phyloP scores from a whole-genome alignment of 1,140 invertebrate genomes.

The Drosophila hydei region DNA sequence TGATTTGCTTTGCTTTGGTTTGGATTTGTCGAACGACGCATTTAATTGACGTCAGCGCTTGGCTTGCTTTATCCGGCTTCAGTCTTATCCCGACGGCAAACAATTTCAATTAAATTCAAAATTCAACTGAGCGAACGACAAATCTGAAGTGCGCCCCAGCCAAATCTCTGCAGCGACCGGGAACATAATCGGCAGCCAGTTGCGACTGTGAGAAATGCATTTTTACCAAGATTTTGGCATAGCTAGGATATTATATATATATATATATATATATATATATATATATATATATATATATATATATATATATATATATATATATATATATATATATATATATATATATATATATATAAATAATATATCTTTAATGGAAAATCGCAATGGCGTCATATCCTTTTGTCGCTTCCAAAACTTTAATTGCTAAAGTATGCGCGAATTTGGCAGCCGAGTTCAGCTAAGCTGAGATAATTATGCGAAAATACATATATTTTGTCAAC shows the following conservation, averaged over 20 bases:
- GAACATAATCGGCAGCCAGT: constrained; percentile 36
- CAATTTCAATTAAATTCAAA: constrained; percentile 80
- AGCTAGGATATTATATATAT: constrained; percentile 5
- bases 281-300: background rate
- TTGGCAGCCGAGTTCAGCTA: constrained; percentile 7
- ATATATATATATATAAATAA: too few relatives aligned
- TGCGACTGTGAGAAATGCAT: constrained; percentile 44
- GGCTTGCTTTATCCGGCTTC: constrained; percentile 40
- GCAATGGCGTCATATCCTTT: constrained; percentile 60
- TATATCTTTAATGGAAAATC: constrained; percentile 66
- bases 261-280: background rate
- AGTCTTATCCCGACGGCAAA: constrained; percentile 36
- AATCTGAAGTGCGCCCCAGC: constrained; percentile 42
- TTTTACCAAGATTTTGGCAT: constrained; percentile 1
- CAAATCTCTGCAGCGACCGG: background rate
- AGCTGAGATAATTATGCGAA: constrained; percentile 66
- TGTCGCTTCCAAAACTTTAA: constrained; percentile 66
- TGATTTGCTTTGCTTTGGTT: constrained; percentile 3
- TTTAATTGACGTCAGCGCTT: constrained; percentile 63
- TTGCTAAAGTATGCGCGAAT: constrained; percentile 54
- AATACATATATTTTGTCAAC: constrained; percentile 40
- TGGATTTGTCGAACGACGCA: constrained; percentile 42
- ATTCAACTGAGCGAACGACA: constrained; percentile 65
- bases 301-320: background rate
- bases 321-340: background rate